A percentile compares a stretch with the other conserved stretches of the same genome.
Conservation (phyloP, 2,113 vertebrate species). For the Petaurus breviceps region DNA sequence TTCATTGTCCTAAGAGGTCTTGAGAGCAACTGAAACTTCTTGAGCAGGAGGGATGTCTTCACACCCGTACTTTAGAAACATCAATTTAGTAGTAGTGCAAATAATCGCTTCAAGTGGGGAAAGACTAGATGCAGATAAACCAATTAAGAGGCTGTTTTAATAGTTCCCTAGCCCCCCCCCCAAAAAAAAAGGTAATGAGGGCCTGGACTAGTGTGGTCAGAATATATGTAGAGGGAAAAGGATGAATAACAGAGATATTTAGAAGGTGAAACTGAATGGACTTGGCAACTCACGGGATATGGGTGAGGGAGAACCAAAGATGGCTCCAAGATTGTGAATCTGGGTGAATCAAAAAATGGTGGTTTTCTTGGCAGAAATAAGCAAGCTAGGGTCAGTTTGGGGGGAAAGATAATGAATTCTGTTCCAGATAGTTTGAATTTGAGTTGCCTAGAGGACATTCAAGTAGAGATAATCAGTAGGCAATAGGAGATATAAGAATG, state of each 20-base stretch:
- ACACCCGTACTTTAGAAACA: not conserved
- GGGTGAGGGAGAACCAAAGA: not conserved
- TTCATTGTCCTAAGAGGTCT: not conserved
- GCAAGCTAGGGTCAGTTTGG: not conserved
- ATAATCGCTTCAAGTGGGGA: not conserved
- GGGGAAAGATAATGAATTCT: not conserved
- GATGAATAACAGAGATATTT: not conserved
- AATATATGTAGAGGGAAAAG: not conserved
- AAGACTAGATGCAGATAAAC: not conserved
- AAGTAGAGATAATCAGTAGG: not conserved
- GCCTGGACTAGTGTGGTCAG: not conserved
- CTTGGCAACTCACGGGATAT: not conserved
- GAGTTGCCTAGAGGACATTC: not conserved
- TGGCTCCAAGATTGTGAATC: not conserved
- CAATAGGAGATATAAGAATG: not conserved
- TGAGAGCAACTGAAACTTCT: not conserved
- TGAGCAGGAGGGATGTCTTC: not conserved
- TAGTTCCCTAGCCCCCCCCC: not conserved
- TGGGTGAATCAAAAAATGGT: not conserved
- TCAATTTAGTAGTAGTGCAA: not conserved
- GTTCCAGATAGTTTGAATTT: not conserved
- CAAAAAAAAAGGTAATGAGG: not conserved
- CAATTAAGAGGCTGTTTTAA: not conserved
- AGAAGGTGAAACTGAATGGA: not conserved
- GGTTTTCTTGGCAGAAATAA: not conserved